A percentile compares a stretch with the other conserved stretches of the same genome.
These are phyloP conservation scores for Panulirus ornatus DNA, from an alignment of 1,140 invertebrate genomes.

Conservation along the genomic window DNA sequence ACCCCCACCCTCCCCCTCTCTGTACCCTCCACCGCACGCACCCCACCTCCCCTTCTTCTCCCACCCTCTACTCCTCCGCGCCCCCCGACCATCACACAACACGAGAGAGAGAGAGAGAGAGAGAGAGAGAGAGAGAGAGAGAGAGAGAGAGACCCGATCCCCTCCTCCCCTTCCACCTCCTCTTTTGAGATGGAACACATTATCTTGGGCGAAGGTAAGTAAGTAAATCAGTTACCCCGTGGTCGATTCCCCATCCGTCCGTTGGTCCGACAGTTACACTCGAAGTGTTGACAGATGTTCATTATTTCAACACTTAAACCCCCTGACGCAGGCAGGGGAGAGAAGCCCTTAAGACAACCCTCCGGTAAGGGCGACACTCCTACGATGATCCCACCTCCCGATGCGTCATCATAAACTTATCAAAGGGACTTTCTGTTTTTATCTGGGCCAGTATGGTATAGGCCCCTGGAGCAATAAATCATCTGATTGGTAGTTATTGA, in stretches of 20 bases:
- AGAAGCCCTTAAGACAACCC: not conserved
- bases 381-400: too few species aligned
- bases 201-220: too few species aligned
- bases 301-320: constrained; percentile 36
- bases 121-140: too few species aligned
- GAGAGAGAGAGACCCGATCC: too few species aligned
- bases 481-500: constrained; percentile 57
- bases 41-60: too few species aligned
- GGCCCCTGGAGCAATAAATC: constrained; percentile 25
- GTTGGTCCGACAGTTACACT: constrained; percentile 30
- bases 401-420: constrained; percentile 44
- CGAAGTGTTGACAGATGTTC: constrained; percentile 35
- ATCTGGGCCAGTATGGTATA: constrained; percentile 4
- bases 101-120: too few species aligned
- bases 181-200: too few species aligned
- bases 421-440: constrained; percentile 28
- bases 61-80: too few species aligned
- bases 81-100: too few species aligned
- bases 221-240: constrained; percentile 17
- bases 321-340: not conserved
- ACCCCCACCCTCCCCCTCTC: too few species aligned
- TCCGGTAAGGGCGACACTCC: not conserved
- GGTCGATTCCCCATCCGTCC: constrained; percentile 6
- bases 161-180: too few species aligned
- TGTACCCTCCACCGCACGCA: too few species aligned